Percentiles rank a stretch among this genome's conserved stretches.
These are phyloP conservation scores for Circaetus gallicus DNA, from an alignment of 2,113 vertebrate species.

Conservation along the genomic window DNA sequence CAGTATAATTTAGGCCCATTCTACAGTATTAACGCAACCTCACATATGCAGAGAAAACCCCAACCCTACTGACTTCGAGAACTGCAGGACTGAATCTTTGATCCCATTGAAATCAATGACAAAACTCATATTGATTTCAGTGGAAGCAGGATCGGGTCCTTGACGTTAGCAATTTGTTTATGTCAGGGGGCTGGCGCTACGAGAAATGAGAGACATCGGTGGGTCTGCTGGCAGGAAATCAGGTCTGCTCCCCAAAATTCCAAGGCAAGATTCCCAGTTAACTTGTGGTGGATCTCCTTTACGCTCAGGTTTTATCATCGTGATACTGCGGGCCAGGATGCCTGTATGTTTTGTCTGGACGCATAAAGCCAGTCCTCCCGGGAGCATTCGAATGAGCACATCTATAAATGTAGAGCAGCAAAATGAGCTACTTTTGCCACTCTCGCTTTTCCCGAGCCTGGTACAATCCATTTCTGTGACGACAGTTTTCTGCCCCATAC, in stretches of 20 bases:
- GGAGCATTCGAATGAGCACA: constrained; percentile 26
- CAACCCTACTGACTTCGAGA: not conserved
- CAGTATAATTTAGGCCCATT: not conserved
- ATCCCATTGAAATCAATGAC: constrained; percentile 7
- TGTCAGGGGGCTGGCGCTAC: not conserved
- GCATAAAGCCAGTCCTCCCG: not conserved
- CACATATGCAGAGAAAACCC: not conserved
- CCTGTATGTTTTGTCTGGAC: not conserved
- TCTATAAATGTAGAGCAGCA: constrained; percentile 27
- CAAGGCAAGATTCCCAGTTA: not conserved
- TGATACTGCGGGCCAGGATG: not conserved
- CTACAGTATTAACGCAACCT: not conserved
- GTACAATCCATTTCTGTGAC: constrained; percentile 46
- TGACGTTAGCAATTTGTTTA: not conserved
- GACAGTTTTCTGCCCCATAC: constrained; percentile 45
- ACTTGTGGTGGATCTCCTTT: not conserved
- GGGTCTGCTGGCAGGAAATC: not conserved
- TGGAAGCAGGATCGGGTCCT: constrained; percentile 20
- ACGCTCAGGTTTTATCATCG: accelerated
- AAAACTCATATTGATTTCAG: constrained; percentile 4
- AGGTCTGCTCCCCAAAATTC: not conserved
- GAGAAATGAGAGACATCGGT: not conserved
- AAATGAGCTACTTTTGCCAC: constrained; percentile 42
- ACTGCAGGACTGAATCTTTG: not conserved
- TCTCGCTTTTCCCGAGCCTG: constrained; percentile 4